A percentile compares a stretch with the other conserved stretches of the same genome.
These are phyloP conservation scores for Hypotaenidia okinawae DNA, from an alignment of 2,797 vertebrate genomes.

Conservation along the genomic window DNA sequence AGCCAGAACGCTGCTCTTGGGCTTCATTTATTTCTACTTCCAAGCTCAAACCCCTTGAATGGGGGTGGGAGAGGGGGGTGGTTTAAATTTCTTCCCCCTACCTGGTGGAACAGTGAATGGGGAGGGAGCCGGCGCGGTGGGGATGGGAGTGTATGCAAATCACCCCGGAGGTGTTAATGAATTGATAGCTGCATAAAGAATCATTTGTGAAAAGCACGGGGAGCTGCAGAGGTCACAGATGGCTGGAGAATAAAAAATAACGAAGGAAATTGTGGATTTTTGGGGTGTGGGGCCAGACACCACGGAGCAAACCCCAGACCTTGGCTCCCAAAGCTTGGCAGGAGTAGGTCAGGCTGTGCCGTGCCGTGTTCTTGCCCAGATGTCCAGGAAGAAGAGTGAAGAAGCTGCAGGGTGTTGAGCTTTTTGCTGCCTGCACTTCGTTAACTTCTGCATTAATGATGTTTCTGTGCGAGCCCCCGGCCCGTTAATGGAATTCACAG, in stretches of 20 bases:
- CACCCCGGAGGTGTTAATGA: slow-evolving; percentile 53
- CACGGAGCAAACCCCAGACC: not conserved
- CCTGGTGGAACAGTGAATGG: not conserved
- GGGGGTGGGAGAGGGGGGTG: not conserved
- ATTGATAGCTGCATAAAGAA: slow-evolving; percentile 52
- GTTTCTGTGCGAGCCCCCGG: not conserved
- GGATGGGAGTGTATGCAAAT: slow-evolving; percentile 36
- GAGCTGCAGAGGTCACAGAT: slow-evolving; percentile 36
- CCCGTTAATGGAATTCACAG: not conserved
- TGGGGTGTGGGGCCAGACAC: not conserved
- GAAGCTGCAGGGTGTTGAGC: not conserved
- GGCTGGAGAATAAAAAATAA: slow-evolving; percentile 8
- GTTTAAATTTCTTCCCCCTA: not conserved
- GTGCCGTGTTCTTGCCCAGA: not conserved
- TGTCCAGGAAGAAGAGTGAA: not conserved
- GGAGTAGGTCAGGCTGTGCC: not conserved
- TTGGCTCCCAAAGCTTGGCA: not conserved
- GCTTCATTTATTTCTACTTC: not conserved
- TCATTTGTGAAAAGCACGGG: slow-evolving; percentile 34
- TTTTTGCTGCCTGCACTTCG: not conserved
- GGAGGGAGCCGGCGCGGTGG: not conserved
- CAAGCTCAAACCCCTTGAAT: not conserved
- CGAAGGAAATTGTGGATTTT: not conserved
- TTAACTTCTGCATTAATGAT: not conserved
- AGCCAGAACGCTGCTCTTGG: fast-evolving